Conservation (phyloP, 2,888 invertebrate genomes). For the Brachypterus glaber region DNA sequence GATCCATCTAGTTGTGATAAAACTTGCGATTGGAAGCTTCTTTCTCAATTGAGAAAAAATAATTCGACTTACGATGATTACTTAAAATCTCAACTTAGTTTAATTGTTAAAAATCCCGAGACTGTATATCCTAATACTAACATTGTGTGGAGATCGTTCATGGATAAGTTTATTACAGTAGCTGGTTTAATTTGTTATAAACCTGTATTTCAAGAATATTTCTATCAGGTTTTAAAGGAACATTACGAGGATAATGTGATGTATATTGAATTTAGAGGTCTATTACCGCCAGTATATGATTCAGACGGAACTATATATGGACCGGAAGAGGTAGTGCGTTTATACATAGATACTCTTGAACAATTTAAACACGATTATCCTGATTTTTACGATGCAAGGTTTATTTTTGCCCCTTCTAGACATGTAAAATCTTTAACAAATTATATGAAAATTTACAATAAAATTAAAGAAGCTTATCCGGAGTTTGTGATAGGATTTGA, state of each 20-base stretch:
- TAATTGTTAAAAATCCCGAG: conserved; percentile 27
- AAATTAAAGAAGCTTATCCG: conserved; percentile 47
- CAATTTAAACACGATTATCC: conserved; percentile 47
- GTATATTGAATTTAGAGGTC: conserved; percentile 51
- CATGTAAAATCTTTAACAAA: too few relatives aligned
- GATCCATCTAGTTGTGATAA: conserved; percentile 27
- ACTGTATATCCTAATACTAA: conserved; percentile 30
- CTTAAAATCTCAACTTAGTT: conserved; percentile 27
- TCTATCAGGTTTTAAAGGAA: conserved; percentile 47
- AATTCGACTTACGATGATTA: conserved; percentile 25
- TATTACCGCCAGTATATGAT: conserved; percentile 47
- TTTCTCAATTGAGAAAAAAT: conserved; percentile 40
- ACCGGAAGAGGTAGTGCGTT: conserved; percentile 41
- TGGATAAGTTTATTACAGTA: conserved; percentile 42
- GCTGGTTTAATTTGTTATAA: conserved; percentile 46
- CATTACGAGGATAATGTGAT: conserved; percentile 53
- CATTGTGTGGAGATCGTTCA: conserved; percentile 47
- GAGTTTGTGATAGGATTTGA: conserved; percentile 68
- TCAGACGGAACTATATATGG: conserved; percentile 45
- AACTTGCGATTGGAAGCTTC: conserved; percentile 41
- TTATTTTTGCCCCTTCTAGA: conserved; percentile 51
- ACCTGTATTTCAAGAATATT: conserved; percentile 48
- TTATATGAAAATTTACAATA: too few relatives aligned
- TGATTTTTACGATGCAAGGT: conserved; percentile 49
- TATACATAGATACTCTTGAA: conserved; percentile 43